Base-by-base conservation (phyloP, 2,888 invertebrate species). In the Hydriomena furcata region DNA sequence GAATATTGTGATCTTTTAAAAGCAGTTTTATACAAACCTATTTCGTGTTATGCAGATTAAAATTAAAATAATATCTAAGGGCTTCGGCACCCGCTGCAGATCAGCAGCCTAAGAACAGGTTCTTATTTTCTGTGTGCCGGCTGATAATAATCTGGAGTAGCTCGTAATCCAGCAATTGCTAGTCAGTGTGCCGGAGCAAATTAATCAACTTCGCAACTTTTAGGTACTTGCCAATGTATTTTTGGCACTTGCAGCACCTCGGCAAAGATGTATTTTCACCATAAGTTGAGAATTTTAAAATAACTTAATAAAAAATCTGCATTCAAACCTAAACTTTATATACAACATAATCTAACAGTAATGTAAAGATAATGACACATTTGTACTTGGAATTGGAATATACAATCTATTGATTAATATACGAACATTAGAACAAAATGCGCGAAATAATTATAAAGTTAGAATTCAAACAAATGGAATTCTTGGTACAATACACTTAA, bases 241-340 rank as follows among this genome's bases (percentile, higher is more conserved):
- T 17, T n/a, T n/a, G n/a, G n/a, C n/a, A n/a, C n/a, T n/a, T 17
- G 23, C 5, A 7, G 23, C 21, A 11, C 6, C 5, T 34, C 8
- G 8, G 8, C 11, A 21, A 34, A 21, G 30, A 28, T 12, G 32
- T 32, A 7, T 28, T 11, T 30, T 2, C 2, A 11, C 5, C 7
- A 12, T 13, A 23, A 41, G 21, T 12, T 13, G 17, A 6, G 37
- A 24, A 31, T 34, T 20, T n/a, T 27, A 25, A 31, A 24, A 42
- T 38, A 49, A 43, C 43, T 12, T 37, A 43, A 48, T 43, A 43
- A 37, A 48, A 43, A 37, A 37, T 49, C 37, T 47, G 42, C n/a
- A 37, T 20, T 25, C 25, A 23, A 32, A 51, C 44, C 12, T 42
- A 37, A 46, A 25, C 1, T 28, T 23, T 35, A 44, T 12, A 35